Evolutionary conservation across 2,888 invertebrate species (phyloP), one percentile per base, ranked within the genome.

Genomic region (Drosophila pseudotalamancana): DNA sequence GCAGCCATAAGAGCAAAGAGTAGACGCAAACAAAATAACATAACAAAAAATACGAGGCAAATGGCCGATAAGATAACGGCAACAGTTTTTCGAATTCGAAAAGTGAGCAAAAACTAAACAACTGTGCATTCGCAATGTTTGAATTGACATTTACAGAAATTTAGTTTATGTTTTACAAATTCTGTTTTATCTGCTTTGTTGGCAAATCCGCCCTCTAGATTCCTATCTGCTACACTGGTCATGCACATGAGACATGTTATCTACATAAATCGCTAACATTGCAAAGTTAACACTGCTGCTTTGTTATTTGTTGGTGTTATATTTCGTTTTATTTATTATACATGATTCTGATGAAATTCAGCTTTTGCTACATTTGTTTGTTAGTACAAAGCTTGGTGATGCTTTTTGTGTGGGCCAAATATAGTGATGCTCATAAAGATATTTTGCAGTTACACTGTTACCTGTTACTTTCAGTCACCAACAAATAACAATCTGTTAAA

Each of bases 61-160:
- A 81, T 82, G 72, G 4, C 62, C 71, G 81, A 81, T 87, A 80
- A 87, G 81, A 87, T 87, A 74, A 67, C 66, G 64, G 37, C 21
- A 27, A 23, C 1, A 4, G 29, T 14, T 29, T 8, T 72, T 54
- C 56, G 50, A 62, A 18, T 16, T 61, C 48, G 55, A 77, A 81
- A 27, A 9, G 21, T 31, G 2, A 11, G 4, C 32, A 35, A 45
- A 48, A 54, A 39, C 45, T 46, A 65, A 67, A 42, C 29, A 64
- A 46, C 32, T 16, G 16, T 45, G 11, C 11, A 45, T 43, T 40
- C 27, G 29, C 23, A 16, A 40, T 9, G 5, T 5, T 9, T 59
- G 40, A 9, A 35, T 9, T 9, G 3, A 21, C 6, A n/a, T 19
- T 9, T 0, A 6, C 3, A 11, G 6, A 42, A 16, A 12, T 32